Conservation (phyloP, 1,140 invertebrate genomes). For the Conus betulinus region DNA sequence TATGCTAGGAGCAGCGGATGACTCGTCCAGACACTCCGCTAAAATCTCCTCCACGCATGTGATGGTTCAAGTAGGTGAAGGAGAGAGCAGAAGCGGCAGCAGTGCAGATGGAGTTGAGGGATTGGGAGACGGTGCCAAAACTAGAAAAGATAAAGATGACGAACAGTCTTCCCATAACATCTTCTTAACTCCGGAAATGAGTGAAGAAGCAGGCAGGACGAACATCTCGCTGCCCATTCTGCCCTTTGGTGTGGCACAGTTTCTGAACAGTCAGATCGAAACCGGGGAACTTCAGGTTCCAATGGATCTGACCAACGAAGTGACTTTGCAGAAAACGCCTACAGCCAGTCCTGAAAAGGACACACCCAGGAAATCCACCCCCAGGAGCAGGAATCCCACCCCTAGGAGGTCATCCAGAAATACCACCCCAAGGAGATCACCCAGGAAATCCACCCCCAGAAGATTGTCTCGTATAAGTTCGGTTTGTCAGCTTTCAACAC, state of each 20-base stretch:
- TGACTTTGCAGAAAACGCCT: neutral
- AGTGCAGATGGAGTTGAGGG: neutral
- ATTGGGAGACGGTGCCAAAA: neutral
- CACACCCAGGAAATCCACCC: neutral
- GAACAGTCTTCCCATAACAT: neutral
- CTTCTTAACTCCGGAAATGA: neutral
- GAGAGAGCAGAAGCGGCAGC: neutral
- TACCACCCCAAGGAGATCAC: neutral
- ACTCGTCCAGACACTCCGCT: neutral
- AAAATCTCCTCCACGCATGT: neutral
- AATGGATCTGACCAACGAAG: neutral
- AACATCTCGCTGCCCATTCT: slow-evolving; percentile 26
- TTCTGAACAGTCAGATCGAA: slow-evolving; percentile 10
- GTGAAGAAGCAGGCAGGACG: slow-evolving; percentile 17
- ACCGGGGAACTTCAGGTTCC: slow-evolving; percentile 22
- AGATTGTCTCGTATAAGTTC: neutral
- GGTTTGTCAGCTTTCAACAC: neutral
- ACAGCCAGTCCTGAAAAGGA: neutral
- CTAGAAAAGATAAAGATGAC: neutral
- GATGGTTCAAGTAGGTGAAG: neutral
- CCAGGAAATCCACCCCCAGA: neutral
- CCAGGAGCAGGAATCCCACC: neutral
- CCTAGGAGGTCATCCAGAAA: neutral
- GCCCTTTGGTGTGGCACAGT: slow-evolving; percentile 18
- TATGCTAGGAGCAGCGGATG: neutral